These are phyloP conservation scores for Tipula unca DNA, from an alignment of 2,888 invertebrate genomes.

Conservation along the genomic window DNA sequence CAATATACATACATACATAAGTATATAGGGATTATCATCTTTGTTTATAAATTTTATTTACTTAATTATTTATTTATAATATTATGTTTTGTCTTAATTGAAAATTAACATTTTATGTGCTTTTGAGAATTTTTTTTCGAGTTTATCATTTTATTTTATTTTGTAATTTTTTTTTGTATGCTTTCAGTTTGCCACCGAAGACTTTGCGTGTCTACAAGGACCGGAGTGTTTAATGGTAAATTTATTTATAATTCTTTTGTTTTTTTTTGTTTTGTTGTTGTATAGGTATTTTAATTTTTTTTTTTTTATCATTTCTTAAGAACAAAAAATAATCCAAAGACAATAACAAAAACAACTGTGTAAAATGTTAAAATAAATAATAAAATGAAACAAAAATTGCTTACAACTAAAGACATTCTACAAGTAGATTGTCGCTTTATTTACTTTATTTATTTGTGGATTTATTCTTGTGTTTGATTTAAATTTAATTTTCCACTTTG, in stretches of 20 bases:
- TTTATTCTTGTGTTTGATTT: not conserved
- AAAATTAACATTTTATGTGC: constrained; percentile 1
- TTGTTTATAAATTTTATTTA: not conserved
- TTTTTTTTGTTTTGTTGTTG: not conserved
- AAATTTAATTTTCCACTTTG: not conserved
- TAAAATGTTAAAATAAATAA: not conserved
- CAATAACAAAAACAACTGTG: not conserved
- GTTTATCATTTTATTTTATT: not conserved
- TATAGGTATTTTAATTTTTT: not conserved
- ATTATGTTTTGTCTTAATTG: not conserved
- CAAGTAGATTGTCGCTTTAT: constrained; percentile 8
- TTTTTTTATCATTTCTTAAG: not conserved
- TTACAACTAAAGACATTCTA: constrained; percentile 2
- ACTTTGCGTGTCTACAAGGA: constrained; percentile 29
- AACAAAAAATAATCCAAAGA: not conserved
- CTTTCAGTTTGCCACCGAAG: constrained; percentile 31
- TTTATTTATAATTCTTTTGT: constrained; percentile 21
- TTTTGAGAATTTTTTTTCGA: not conserved
- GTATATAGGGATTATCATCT: not conserved
- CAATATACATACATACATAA: no score
- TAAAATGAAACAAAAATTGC: not conserved
- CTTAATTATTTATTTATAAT: not conserved
- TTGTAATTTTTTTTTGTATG: not conserved
- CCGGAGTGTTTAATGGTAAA: constrained; percentile 32
- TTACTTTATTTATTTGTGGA: not conserved